Base-by-base conservation (phyloP, 2,888 invertebrate species). In the Heliconius sara region DNA sequence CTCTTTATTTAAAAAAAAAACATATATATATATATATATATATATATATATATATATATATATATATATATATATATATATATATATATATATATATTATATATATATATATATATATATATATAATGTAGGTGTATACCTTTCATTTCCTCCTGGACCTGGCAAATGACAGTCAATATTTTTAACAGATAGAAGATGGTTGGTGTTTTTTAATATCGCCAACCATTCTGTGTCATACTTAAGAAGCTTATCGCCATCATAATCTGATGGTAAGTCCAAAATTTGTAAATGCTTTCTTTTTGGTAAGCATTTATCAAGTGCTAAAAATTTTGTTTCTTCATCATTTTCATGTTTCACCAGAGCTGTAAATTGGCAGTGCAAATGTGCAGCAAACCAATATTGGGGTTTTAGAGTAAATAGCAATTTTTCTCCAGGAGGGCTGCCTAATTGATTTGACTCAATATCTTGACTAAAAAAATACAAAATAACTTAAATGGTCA, bases 301-400 rank as follows among this genome's bases (percentile, higher is more conserved):
- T 0, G 99, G 99, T 76, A 99, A 95, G 91, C 99, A 99, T 95
- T 99, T 99, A 90, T 99, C 99, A n/a, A 99, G 93, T 0, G 99
- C 98, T 84, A 99, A 92, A 92, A 99, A 99, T 89, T 97, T 98
- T 0, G 99, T 91, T 87, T 94, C 91, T 57, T 83, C 88, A 22
- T 93, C 93, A 80, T 96, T 91, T 43, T 96, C 92, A 90, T 99
- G 99, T 60, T 96, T 96, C 9, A 99, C 96, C 4, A 98, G 85
- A 0, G 99, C 99, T 19, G 98, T 97, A 95, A 99, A 99, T 93
- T 99, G 98, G 85, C 98, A 98, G 92, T 99, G 99, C 83, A 99
- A 95, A 96, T 99, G 99, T 52, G 99, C 99, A 13, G 99, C 96
- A 94, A 99, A 99, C 99, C 99, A 99, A 92, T 98, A 98, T 0